Evolutionary conservation across 2,888 invertebrate genomes (phyloP), one percentile per base, ranked within the genome.

Genomic region (Ormyrus labotus): DNA sequence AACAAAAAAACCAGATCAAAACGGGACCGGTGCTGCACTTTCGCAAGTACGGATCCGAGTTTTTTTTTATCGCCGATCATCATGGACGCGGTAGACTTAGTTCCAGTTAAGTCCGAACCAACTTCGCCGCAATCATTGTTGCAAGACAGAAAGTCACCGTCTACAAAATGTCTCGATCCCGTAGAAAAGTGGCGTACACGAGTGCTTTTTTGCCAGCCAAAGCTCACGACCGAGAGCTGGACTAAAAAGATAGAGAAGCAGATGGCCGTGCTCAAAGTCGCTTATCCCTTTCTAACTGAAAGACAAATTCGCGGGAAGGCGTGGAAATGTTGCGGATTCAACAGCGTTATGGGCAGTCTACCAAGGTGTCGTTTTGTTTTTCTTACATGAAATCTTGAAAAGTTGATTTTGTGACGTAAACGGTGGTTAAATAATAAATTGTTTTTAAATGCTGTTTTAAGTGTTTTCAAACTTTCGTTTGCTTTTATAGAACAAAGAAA

Each of bases 221-320:
- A 34, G 5, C 3, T 9, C n/a, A n/a, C 19, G 47, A 53, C n/a
- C n/a, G 72, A 65, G 7, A 45, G 10, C 57, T 68, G 61, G 73
- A 5, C 57, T 11, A 74, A 69, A 47, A 63, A 8, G 10, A 72
- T 82, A 50, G 75, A 82, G 34, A 61, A 50, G 8, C 69, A 68
- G 47, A 19, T 84, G n/a, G 82, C 84, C 7, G 78, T 84, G 10
- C 67, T 81, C 6, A 81, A 81, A 80, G 82, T 86, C 3, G 80
- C 73, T 45, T 85, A 81, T 78, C 85, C 84, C 0, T 85, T 84
- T 73, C 80, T 85, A 10, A 81, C 83, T 34, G 83, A 84, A 55
- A 73, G 80, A 57, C 84, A 85, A 55, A 81, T 84, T 7, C 81
- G 82, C 9, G 85, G 84, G 60, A 86, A 85, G 57, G 84, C 84